These are phyloP conservation scores for Aleadryas rufinucha DNA, from an alignment of 2,113 vertebrate genomes.

Conservation along the genomic window DNA sequence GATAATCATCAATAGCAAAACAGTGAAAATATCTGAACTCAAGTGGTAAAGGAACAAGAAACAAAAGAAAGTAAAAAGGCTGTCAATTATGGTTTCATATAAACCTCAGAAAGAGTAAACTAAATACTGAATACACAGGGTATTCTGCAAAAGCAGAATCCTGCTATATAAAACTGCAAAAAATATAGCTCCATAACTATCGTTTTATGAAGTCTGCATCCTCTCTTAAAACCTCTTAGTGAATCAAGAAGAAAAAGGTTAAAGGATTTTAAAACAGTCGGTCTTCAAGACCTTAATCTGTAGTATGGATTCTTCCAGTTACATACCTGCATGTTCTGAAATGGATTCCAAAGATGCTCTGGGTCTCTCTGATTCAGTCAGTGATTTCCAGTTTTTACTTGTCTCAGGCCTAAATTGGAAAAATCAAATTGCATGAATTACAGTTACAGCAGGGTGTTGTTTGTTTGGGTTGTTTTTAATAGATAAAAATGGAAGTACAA, in stretches of 20 bases:
- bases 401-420: slow-evolving; percentile 75
- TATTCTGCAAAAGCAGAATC: background rate
- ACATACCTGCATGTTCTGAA: slow-evolving; percentile 76
- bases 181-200: background rate
- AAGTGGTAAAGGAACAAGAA: background rate
- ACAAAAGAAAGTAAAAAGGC: background rate
- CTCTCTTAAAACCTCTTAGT: background rate
- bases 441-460: background rate
- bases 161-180: background rate
- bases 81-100: background rate
- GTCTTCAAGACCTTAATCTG: background rate
- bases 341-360: slow-evolving; percentile 72
- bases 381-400: slow-evolving; percentile 73
- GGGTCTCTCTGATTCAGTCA: slow-evolving; percentile 74
- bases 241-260: background rate
- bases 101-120: background rate
- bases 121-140: background rate
- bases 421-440: slow-evolving; percentile 5
- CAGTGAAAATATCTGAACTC: background rate
- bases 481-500: background rate
- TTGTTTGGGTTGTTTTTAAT: background rate
- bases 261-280: background rate
- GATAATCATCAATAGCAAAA: background rate
- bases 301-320: background rate
- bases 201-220: background rate